Evolutionary conservation across 2,113 vertebrate species (phyloP).

Genomic region (Enhydra lutris): DNA sequence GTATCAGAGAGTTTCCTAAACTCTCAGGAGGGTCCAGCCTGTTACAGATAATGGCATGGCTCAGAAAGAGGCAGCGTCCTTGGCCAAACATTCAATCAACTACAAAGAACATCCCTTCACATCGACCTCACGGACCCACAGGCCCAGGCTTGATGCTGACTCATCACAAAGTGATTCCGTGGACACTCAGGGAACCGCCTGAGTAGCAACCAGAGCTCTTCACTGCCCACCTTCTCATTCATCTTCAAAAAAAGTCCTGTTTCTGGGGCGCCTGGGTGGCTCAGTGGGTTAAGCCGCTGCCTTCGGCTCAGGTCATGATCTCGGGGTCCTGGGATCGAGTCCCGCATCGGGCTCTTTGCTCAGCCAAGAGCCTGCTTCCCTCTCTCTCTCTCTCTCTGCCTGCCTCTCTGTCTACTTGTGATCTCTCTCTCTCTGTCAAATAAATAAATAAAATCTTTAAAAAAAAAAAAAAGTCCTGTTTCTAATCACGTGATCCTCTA

Average conservation of each 20-base stretch:
- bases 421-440: no score
- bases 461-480: neutral
- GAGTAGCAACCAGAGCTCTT: neutral
- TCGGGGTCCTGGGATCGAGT: no score
- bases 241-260: neutral
- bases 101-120: neutral
- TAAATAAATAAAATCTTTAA: no score
- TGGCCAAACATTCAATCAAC: neutral
- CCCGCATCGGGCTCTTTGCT: no score
- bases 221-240: neutral
- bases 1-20: neutral
- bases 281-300: no score
- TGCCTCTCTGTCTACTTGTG: no score
- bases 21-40: neutral
- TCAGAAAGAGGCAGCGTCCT: neutral
- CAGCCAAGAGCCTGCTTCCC: no score
- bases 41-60: neutral
- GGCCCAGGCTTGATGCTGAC: neutral
- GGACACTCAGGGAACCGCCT: neutral
- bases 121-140: neutral
- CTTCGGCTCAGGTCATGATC: no score
- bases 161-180: neutral
- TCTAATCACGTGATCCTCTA: neutral
- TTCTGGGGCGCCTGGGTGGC: no score
- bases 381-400: no score